A percentile compares a stretch with the other conserved stretches of the same genome.
Evolutionary conservation across 2,113 vertebrate genomes (phyloP).

Genomic region (Bos indicus): DNA sequence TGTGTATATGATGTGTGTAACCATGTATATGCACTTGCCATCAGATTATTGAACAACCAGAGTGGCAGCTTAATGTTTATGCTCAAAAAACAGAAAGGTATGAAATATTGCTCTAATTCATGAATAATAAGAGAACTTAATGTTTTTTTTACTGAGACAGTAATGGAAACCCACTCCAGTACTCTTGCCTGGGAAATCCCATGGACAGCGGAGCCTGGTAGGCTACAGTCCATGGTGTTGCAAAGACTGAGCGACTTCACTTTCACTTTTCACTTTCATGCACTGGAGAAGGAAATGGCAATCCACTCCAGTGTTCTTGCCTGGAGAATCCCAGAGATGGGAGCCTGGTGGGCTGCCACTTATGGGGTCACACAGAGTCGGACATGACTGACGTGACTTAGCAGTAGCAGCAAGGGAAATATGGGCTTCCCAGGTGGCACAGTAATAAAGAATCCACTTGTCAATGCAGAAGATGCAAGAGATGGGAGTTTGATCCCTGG

Average conservation of each 20-base stretch:
- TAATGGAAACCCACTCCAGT: too few relatives aligned
- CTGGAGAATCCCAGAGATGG: too few relatives aligned
- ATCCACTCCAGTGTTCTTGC: too few relatives aligned
- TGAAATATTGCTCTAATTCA: slow-evolving; percentile 33
- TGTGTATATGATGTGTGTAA: background rate
- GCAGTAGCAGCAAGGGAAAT: background rate
- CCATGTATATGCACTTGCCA: background rate
- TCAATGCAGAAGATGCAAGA: background rate
- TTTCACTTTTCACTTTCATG: too few relatives aligned
- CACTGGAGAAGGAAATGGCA: too few relatives aligned
- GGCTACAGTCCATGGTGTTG: too few relatives aligned
- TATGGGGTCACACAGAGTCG: too few relatives aligned
- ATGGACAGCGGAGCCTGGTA: too few relatives aligned
- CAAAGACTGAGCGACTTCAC: too few relatives aligned
- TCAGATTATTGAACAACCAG: background rate
- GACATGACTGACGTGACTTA: too few relatives aligned
- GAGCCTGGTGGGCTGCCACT: rapidly evolving
- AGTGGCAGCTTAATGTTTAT: slow-evolving; percentile 34
- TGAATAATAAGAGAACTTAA: background rate
- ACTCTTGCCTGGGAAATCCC: too few relatives aligned
- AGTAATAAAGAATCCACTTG: background rate
- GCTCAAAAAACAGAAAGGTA: background rate
- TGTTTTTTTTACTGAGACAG: background rate
- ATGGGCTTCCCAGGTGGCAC: background rate
- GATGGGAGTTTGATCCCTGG: background rate